phyloP scores from a whole-genome alignment of 2,113 vertebrate genomes.

The Morone chrysops region DNA sequence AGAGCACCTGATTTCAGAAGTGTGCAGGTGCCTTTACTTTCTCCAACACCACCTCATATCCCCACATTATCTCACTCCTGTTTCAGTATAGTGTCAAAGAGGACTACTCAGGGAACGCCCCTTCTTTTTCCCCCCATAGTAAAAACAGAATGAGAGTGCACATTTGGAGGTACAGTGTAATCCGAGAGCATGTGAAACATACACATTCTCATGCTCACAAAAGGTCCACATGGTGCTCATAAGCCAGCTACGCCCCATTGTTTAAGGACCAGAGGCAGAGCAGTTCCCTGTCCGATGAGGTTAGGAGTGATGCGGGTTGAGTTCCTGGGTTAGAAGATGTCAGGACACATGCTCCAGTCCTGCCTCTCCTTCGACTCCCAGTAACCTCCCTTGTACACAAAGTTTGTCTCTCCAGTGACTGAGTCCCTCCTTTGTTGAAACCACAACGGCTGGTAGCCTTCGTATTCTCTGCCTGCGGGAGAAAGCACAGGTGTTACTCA shows the following conservation, averaged over 20 bases:
- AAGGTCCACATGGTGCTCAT: slow-evolving; percentile 60
- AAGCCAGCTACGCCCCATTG: slow-evolving; percentile 39
- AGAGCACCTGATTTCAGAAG: slow-evolving; percentile 57
- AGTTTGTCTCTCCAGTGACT: slow-evolving; percentile 90
- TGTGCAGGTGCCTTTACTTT: slow-evolving; percentile 48
- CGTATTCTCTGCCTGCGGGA: slow-evolving; percentile 88
- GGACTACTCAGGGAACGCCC: slow-evolving; percentile 4
- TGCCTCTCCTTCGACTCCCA: slow-evolving; percentile 96
- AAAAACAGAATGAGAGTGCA: slow-evolving; percentile 56
- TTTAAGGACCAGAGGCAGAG: slow-evolving; percentile 48
- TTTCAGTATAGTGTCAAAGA: slow-evolving; percentile 46
- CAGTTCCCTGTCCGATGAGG: slow-evolving; percentile 54
- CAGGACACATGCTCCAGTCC: slow-evolving; percentile 92
- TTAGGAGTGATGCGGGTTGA: slow-evolving; percentile 37
- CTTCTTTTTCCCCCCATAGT: slow-evolving; percentile 17
- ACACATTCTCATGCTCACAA: slow-evolving; percentile 63
- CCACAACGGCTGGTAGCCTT: slow-evolving; percentile 92
- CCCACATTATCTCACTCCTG: slow-evolving; percentile 37
- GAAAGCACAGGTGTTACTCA: slow-evolving; percentile 31
- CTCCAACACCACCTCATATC: slow-evolving; percentile 26
- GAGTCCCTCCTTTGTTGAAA: slow-evolving; percentile 93
- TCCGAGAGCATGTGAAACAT: slow-evolving; percentile 53
- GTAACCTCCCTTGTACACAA: slow-evolving; percentile 95
- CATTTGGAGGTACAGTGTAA: slow-evolving; percentile 76
- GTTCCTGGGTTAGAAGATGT: slow-evolving; percentile 91